phyloP scores from a whole-genome alignment of 2,888 invertebrate genomes.

The Chorisops tibialis region DNA sequence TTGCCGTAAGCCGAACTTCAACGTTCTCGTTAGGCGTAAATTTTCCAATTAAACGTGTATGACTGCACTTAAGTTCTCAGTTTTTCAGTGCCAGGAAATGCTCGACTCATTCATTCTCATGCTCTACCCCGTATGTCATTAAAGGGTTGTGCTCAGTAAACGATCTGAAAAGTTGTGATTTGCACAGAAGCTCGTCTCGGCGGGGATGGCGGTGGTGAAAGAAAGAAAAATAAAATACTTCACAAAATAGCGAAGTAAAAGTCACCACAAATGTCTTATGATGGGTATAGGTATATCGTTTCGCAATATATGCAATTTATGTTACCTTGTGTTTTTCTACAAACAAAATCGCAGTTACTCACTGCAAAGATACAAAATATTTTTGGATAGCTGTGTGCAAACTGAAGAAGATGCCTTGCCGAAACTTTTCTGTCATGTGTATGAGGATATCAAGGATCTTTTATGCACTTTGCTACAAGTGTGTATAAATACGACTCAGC shows the following conservation, averaged over 20 bases:
- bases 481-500: too few species aligned
- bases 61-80: conserved; percentile 26
- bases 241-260: conserved; percentile 17
- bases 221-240: conserved; percentile 5
- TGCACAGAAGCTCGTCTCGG: not conserved
- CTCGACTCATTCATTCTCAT: not conserved
- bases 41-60: conserved; percentile 26
- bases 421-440: too few species aligned
- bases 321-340: too few species aligned
- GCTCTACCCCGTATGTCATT: not conserved
- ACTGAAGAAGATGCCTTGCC: too few species aligned
- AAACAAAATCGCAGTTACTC: too few species aligned
- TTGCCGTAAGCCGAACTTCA: conserved; percentile 10
- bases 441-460: too few species aligned
- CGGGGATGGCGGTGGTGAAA: conserved; percentile 9
- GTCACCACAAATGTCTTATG: conserved; percentile 20
- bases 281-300: too few species aligned
- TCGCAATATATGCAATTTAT: too few species aligned
- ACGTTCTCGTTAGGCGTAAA: conserved; percentile 25
- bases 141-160: conserved; percentile 12
- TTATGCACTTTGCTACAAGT: too few species aligned
- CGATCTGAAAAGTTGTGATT: conserved; percentile 19
- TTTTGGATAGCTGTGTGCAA: too few species aligned
- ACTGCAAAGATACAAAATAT: too few species aligned
- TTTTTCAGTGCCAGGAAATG: conserved; percentile 14